Evolutionary conservation across 2,888 invertebrate species (phyloP).

Genomic region (Boloria selene): DNA sequence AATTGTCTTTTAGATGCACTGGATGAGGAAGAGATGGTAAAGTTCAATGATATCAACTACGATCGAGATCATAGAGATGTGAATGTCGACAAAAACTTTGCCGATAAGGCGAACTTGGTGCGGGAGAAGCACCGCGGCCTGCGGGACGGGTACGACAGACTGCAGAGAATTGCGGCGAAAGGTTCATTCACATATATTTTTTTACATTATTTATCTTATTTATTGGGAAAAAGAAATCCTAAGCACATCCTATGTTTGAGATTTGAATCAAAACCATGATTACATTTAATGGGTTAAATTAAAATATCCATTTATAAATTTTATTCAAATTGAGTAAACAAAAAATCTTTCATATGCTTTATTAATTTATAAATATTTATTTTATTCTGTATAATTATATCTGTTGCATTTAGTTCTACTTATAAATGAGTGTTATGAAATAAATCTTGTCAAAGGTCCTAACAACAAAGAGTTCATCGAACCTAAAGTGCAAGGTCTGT

Average conservation of each 20-base stretch:
- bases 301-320: too few relatives aligned
- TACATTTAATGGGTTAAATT: too few relatives aligned
- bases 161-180: slow-evolving; percentile 88
- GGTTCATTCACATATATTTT: slow-evolving; percentile 59
- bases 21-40: slow-evolving; percentile 87
- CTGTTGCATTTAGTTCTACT: background rate
- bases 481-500: slow-evolving; percentile 93
- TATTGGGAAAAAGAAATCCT: too few relatives aligned
- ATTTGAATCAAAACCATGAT: too few relatives aligned
- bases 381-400: too few relatives aligned
- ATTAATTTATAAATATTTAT: too few relatives aligned
- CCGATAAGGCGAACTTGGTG: slow-evolving; percentile 86
- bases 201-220: too few relatives aligned
- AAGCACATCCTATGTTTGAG: too few relatives aligned
- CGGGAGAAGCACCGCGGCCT: slow-evolving; percentile 89
- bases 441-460: slow-evolving; percentile 72
- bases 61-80: slow-evolving; percentile 69
- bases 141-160: slow-evolving; percentile 89
- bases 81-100: slow-evolving; percentile 82
- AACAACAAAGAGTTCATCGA: slow-evolving; percentile 94
- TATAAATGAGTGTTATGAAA: background rate
- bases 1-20: slow-evolving; percentile 83
- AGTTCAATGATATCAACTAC: slow-evolving; percentile 86
- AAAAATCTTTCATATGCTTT: too few relatives aligned
- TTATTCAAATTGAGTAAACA: too few relatives aligned